Evolutionary conservation across 2,113 vertebrate species (phyloP), one percentile per base, ranked within the genome.

Genomic region (Podilymbus podiceps): DNA sequence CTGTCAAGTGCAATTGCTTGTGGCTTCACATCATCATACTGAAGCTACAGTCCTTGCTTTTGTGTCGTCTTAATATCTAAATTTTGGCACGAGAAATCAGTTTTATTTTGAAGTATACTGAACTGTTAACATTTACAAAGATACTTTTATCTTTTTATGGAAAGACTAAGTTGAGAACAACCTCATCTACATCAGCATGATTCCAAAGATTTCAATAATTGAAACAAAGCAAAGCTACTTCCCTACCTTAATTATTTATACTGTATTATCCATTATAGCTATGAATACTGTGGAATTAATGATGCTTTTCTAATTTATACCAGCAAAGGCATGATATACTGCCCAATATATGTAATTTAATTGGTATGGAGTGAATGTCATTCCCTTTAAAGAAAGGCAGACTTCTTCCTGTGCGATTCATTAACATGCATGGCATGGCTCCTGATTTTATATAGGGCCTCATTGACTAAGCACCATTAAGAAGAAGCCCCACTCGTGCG

Each of bases 241-340:
- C 50, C 35, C 25, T 62, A 9, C 38, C 16, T 73, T 73, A 94
- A 78, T 88, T 91, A 93, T 93, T 90, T 94, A 62, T 93, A 53
- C 13, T 42, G 50, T 76, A 38, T 82, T 91, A 80, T 49, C 67
- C 38, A 52, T 77, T 91, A 59, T 18, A 88, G 16, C 69, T 88
- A 62, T 84, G 46, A 92, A 74, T 86, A 85, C 73, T 50, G 38
- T 83, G 50, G 23, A 90, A 86, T 94, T 91, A 94, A 88, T 88
- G 79, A 93, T 52, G 72, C 78, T 88, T 84, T 95, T 88, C 75
- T 84, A 80, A 95, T 94, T 84, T 71, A 59, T 73, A 75, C 42
- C 49, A 78, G 56, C 16, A 59, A 59, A 52, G 44, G 23, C 28
- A 68, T 69, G 53, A 90, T 88, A 38, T 66, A 77, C 67, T 62